Evolutionary conservation across 2,113 vertebrate genomes (phyloP), one percentile per base, ranked within the genome.

Genomic region (Chunga burmeisteri): DNA sequence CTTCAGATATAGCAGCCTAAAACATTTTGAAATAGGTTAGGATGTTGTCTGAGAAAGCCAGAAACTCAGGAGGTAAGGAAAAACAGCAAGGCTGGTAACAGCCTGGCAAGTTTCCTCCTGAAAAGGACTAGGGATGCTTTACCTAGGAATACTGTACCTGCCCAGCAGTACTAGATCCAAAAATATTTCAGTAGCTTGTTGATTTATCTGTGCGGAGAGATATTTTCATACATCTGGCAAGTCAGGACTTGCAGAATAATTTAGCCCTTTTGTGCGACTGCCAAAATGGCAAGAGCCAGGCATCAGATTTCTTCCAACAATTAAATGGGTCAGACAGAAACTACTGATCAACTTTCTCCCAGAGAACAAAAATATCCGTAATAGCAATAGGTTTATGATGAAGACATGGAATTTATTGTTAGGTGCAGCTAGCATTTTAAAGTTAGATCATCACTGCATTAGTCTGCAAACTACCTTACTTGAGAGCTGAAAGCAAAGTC

Each of bases 291-390:
- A 96, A 90, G 56, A 72, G 56, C 34, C 70, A 77, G 50, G 90
- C 75, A 94, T 95, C 90, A 86, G 42, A 86, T 94, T 96, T 90
- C 94, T 66, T 93, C 93, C 93, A 95, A 91, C 74, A 74, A 86
- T 73, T 80, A 90, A 94, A 90, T 66, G 50, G 88, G 93, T 75
- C 95, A 96, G 71, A 86, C 40, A 95, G 65, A 92, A 94, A 88
- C 84, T 72, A 65, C 81, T 1, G 8, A 94, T 85, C 77, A 93
- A n/a, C 62, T 67, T 77, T 42, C 46, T 86, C 34, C 53, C 46
- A 55, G 16, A 86, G 55, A 78, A 73, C 17, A 88, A 82, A 93
- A 93, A 81, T 53, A 86, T 29, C 34, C 10, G 0, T 32, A 90
- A 65, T 3, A 87, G 32, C 73, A 72, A 74, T 25, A 75, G 26